Percentiles rank a stretch among this genome's conserved stretches.
Evolutionary conservation across 1,140 invertebrate species (phyloP).

Genomic region (Tetramorium alpestre): DNA sequence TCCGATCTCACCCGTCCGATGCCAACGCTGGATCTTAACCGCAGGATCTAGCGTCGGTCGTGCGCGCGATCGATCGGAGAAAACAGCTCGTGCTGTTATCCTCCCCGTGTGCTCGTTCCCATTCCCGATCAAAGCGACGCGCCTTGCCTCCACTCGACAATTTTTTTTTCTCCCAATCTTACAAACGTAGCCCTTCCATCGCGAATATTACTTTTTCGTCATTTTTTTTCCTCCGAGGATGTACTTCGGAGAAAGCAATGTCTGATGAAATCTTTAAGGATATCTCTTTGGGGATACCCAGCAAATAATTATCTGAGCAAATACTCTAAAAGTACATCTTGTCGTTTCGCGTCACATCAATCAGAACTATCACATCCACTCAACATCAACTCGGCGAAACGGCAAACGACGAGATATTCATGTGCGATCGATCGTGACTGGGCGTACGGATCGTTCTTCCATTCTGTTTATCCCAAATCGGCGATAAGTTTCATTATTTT

Average conservation of each 20-base stretch:
- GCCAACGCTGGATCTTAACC: conserved; percentile 37
- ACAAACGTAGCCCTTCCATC: background rate
- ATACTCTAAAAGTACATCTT: conserved; percentile 5
- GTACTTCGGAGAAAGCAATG: background rate
- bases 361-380: background rate
- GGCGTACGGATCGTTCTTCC: background rate
- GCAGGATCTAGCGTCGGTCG: conserved; percentile 35
- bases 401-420: background rate
- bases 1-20: background rate
- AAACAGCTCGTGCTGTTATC: conserved; percentile 9
- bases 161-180: background rate
- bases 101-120: conserved; percentile 7
- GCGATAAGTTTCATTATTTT: background rate
- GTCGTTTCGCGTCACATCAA: conserved; percentile 1
- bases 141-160: background rate
- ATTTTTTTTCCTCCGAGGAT: background rate
- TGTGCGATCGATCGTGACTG: conserved; percentile 1
- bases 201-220: background rate
- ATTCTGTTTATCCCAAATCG: background rate
- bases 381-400: background rate
- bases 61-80: conserved; percentile 33
- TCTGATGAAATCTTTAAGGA: background rate
- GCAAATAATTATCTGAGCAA: conserved; percentile 20
- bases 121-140: conserved; percentile 23
- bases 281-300: background rate